Base-by-base conservation (phyloP, 2,797 vertebrate species). In the Enteromius trimaculatus region DNA sequence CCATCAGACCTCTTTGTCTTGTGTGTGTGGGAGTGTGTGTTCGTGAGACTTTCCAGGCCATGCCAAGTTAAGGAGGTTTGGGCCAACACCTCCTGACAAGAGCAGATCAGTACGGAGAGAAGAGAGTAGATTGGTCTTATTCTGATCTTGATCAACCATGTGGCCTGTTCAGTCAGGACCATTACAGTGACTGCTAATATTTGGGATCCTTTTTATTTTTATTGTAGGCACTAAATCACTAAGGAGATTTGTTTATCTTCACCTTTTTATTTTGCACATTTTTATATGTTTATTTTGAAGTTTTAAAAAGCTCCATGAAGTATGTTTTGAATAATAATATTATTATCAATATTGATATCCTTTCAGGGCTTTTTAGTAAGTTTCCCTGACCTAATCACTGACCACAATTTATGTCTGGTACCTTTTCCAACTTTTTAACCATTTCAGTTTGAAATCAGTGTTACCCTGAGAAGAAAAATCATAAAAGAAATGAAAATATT, bases 1-100 rank as follows among this genome's bases (percentile, higher is more conserved):
- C 58, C 75, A 55, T 84, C 77, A 81, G 81, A 51, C 78, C 75
- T 86, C 85, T 89, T 87, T 88, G 83, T 86, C 81, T 74, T 62
- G 65, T 65, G 23, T 82, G 53, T 66, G 84, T 66, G 68, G 79
- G 51, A 60, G 55, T 34, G 64, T 34, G 64, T 64, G 77, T 80
- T 70, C 70, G 64, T 84, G 83, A 74, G 69, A 79, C 58, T 86
- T 82, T 72, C 85, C 72, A 77, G 80, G 51, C 77, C 42, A 79
- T 79, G 78, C 84, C 82, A 89, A 84, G 68, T 66, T 60, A 80
- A 85, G 62, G 69, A 65, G 47, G 23, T 49, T 66, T 66, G 53
- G 80, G 80, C 83, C 72, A 86, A 76, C 80, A 81, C 83, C 85
- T 85, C 77, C 83, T 68, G 77, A 87, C 81, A 84, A 68, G 55